phyloP scores from a whole-genome alignment of 2,888 invertebrate genomes.

The Drosophila lutescens region DNA sequence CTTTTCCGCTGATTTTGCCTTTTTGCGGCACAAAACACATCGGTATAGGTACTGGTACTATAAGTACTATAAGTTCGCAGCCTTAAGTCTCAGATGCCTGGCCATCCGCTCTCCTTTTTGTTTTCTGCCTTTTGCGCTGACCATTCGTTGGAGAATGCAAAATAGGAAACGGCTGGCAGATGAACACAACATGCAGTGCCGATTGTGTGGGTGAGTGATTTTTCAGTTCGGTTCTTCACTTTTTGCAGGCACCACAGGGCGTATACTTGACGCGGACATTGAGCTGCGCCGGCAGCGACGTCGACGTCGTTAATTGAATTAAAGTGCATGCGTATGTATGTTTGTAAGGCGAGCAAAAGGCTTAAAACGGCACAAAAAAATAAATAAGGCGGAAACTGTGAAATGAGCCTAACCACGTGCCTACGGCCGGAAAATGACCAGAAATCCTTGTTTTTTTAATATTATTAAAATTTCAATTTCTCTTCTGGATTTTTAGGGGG shows the following conservation, averaged over 20 bases:
- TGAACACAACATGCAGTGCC: slow-evolving; percentile 5
- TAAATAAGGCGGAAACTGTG: slow-evolving; percentile 26
- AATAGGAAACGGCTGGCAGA: slow-evolving; percentile 69
- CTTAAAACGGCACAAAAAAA: slow-evolving; percentile 44
- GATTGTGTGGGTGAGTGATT: slow-evolving; percentile 22
- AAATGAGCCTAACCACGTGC: slow-evolving; percentile 27
- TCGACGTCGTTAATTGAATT: slow-evolving; percentile 75
- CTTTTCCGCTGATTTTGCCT: slow-evolving; percentile 72
- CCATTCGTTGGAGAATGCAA: slow-evolving; percentile 59
- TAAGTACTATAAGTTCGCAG: slow-evolving; percentile 21
- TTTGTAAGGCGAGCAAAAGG: slow-evolving; percentile 37
- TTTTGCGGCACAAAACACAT: slow-evolving; percentile 45
- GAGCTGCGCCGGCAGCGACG: slow-evolving; percentile 64
- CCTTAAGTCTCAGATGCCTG: slow-evolving; percentile 61
- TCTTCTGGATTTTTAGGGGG: too few species aligned
- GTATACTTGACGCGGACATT: slow-evolving; percentile 75
- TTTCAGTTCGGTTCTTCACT: slow-evolving; percentile 31
- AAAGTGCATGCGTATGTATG: slow-evolving; percentile 53
- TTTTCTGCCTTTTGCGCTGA: slow-evolving; percentile 35
- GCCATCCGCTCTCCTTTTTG: slow-evolving; percentile 42
- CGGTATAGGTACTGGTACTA: not conserved
- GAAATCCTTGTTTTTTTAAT: slow-evolving; percentile 10
- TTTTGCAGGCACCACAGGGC: slow-evolving; percentile 58
- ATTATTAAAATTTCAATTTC: too few species aligned
- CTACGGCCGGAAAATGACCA: not conserved